Conservation (phyloP, 1,140 invertebrate genomes). For the Drosophila tristis region DNA sequence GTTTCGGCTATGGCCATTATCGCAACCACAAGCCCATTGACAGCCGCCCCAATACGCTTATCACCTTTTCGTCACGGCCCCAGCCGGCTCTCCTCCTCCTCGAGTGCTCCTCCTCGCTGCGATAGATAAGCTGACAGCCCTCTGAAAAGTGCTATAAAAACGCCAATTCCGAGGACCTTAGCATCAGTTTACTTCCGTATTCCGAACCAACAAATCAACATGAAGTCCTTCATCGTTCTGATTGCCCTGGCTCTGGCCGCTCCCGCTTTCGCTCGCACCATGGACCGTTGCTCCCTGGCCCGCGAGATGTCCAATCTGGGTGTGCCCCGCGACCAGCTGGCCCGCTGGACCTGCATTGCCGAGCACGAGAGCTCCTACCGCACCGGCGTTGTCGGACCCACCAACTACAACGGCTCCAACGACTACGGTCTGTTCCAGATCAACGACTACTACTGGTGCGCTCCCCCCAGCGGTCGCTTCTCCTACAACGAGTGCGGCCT, state of each 20-base stretch:
- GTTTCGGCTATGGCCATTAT: constrained; percentile 3
- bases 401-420: constrained; percentile 71
- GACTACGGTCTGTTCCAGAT: constrained; percentile 82
- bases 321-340: constrained; percentile 63
- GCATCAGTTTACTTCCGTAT: constrained; percentile 36
- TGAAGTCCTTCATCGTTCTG: constrained; percentile 42
- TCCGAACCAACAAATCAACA: constrained; percentile 1
- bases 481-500: constrained; percentile 62
- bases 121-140: background rate
- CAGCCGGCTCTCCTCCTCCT: background rate
- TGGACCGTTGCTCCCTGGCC: constrained; percentile 80
- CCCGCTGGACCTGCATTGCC: constrained; percentile 64
- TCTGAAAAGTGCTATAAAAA: constrained; percentile 30
- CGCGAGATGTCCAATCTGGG: constrained; percentile 71
- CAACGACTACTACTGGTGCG: constrained; percentile 77
- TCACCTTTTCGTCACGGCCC: background rate
- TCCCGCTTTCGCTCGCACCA: constrained; percentile 62
- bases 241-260: constrained; percentile 59
- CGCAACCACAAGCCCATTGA: constrained; percentile 10
- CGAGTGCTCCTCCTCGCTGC: background rate
- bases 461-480: constrained; percentile 56
- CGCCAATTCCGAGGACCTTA: background rate
- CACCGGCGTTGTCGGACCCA: constrained; percentile 46
- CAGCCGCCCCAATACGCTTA: constrained; percentile 18
- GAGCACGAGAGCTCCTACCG: constrained; percentile 68